Percentiles rank a stretch among this genome's conserved stretches.
Evolutionary conservation across 2,113 vertebrate genomes (phyloP).

Genomic region (Bubalus kerabau): DNA sequence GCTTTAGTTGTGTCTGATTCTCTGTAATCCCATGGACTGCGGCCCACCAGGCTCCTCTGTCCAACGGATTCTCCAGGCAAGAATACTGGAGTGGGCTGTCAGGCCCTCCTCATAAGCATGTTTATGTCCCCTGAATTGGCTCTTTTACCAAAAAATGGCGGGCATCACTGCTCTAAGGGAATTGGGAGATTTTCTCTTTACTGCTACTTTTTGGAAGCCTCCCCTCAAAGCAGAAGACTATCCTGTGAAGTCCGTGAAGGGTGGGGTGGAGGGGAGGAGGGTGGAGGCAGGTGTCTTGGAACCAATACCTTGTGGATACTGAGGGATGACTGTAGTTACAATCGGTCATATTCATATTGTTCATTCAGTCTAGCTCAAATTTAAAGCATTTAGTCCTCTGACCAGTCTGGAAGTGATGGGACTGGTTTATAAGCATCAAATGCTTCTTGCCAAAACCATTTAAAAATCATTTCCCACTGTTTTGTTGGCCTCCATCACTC

Average conservation of each 20-base stretch:
- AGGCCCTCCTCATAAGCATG: neutral
- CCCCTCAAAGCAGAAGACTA: neutral
- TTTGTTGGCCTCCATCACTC: neutral
- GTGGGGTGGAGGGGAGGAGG: too few species aligned
- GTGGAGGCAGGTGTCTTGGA: neutral
- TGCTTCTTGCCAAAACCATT: neutral
- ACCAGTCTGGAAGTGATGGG: neutral
- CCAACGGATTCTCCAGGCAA: neutral
- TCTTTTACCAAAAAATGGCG: neutral
- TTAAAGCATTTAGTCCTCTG: neutral
- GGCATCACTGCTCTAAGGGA: neutral
- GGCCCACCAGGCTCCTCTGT: neutral
- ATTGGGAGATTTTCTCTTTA: neutral
- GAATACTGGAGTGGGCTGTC: neutral
- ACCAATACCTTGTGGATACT: neutral
- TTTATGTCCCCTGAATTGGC: neutral
- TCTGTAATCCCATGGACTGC: neutral
- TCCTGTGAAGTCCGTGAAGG: neutral
- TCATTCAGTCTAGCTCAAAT: neutral
- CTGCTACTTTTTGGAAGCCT: neutral
- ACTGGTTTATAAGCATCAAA: neutral
- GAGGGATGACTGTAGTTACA: neutral
- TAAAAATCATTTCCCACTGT: neutral
- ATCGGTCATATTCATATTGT: neutral
- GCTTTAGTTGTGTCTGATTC: neutral